Evolutionary conservation across 2,797 vertebrate species (phyloP).

Genomic region (Silurus aristotelis): DNA sequence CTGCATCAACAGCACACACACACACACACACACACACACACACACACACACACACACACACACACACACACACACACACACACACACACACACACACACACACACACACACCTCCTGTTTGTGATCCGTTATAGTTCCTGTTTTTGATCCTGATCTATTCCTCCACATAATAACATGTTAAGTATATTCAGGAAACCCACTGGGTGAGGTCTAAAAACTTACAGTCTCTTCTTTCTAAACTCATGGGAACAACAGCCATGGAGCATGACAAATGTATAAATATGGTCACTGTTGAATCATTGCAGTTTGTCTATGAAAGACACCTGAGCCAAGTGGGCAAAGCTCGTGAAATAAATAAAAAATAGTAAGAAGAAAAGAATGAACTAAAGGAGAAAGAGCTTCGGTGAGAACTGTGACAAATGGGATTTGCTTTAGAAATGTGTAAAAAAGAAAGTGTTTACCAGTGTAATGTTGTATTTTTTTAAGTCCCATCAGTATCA

Average conservation of each 20-base stretch:
- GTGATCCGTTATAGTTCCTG: slow-evolving; percentile 51
- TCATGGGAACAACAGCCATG: slow-evolving; percentile 45
- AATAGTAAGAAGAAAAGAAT: neutral
- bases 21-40: neutral
- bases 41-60: slow-evolving; percentile 17
- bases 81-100: neutral
- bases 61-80: neutral
- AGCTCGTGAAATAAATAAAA: neutral
- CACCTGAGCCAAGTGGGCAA: slow-evolving; percentile 55
- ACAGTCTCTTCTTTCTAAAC: slow-evolving; percentile 27
- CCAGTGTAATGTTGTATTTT: neutral
- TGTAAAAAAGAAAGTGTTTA: neutral
- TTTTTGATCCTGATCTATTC: slow-evolving; percentile 46
- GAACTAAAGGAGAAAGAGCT: no score
- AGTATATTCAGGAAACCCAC: slow-evolving; percentile 26
- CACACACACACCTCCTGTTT: neutral
- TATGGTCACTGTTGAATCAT: slow-evolving; percentile 16
- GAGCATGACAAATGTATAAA: slow-evolving; percentile 42
- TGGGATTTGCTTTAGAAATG: neutral
- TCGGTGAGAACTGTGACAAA: neutral
- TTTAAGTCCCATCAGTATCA: neutral
- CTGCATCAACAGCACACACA: slow-evolving; percentile 25
- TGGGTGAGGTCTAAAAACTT: neutral
- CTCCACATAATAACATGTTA: slow-evolving; percentile 13
- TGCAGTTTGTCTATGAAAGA: slow-evolving; percentile 54